phyloP scores from a whole-genome alignment of 1,140 invertebrate species.

The Ceratosolen fusciceps region DNA sequence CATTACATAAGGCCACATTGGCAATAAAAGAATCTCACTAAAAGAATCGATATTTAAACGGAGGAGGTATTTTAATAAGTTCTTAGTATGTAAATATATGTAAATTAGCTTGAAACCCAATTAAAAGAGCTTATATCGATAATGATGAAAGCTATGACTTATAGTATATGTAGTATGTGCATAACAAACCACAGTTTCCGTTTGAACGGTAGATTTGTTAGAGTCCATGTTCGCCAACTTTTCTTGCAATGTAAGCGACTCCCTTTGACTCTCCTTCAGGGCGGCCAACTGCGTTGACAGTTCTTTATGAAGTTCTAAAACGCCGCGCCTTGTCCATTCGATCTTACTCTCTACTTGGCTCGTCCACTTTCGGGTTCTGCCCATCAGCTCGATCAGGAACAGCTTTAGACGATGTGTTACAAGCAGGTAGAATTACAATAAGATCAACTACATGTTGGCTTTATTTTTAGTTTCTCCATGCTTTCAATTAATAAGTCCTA shows the following conservation, averaged over 20 bases:
- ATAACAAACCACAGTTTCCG: not conserved
- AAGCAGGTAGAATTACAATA: not conserved
- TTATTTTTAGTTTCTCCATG: too few species aligned
- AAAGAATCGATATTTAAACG: too few species aligned
- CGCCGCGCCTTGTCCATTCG: conserved; percentile 11
- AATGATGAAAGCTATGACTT: too few species aligned
- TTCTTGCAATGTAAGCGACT: not conserved
- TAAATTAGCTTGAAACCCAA: too few species aligned
- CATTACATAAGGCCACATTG: too few species aligned
- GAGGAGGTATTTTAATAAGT: too few species aligned
- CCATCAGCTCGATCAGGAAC: conserved; percentile 61
- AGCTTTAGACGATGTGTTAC: conserved; percentile 50
- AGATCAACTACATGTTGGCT: too few species aligned
- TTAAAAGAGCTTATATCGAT: too few species aligned
- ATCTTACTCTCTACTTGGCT: conserved; percentile 40
- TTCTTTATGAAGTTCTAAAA: conserved; percentile 30
- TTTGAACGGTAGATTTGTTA: not conserved
- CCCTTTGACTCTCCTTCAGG: conserved; percentile 3
- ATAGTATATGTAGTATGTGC: not conserved
- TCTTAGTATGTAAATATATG: too few species aligned
- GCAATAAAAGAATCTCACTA: too few species aligned
- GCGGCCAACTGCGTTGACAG: not conserved
- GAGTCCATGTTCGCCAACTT: not conserved
- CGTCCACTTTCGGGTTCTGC: conserved; percentile 58
- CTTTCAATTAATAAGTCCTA: too few species aligned